Conservation (phyloP, 64 coral and sea anemone genomes). For the Montipora capricornis region DNA sequence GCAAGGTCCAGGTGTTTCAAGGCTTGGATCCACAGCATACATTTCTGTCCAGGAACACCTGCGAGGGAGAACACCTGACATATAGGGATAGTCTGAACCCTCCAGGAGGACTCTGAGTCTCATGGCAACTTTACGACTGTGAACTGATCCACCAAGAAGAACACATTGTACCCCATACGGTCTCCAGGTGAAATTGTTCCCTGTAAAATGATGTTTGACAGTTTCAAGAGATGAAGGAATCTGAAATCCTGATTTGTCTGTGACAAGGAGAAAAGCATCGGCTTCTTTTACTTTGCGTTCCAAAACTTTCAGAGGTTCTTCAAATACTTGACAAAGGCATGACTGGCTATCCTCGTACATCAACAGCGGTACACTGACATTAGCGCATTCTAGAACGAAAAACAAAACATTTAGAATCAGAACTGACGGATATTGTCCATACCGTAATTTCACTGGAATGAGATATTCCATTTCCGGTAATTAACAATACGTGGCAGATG, state of each 20-base stretch:
- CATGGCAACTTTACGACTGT: constrained; percentile 95
- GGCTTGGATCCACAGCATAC: constrained; percentile 90
- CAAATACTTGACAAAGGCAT: constrained; percentile 72
- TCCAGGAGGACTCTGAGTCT: constrained; percentile 81
- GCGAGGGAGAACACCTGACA: constrained; percentile 87
- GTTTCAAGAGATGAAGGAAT: constrained; percentile 75
- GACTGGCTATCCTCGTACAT: constrained; percentile 90
- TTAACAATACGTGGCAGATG: background rate
- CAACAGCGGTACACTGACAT: constrained; percentile 74
- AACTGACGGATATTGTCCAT: background rate
- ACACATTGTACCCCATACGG: constrained; percentile 94
- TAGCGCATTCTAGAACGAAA: constrained; percentile 81
- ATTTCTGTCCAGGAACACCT: constrained; percentile 97
- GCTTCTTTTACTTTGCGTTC: constrained; percentile 89
- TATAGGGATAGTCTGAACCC: constrained; percentile 93
- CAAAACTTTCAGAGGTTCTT: constrained; percentile 81
- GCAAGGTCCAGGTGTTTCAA: constrained; percentile 97
- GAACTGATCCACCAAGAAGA: constrained; percentile 93
- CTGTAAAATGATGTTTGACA: constrained; percentile 77
- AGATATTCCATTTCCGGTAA: background rate
- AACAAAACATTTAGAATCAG: background rate
- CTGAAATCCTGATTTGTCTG: constrained; percentile 79
- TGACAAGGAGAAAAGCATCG: constrained; percentile 91
- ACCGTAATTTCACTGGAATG: constrained; percentile 22
- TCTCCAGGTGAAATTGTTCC: constrained; percentile 90